These are phyloP conservation scores for Sarcophaga bullata DNA, from an alignment of 1,140 invertebrate genomes.

Conservation along the genomic window DNA sequence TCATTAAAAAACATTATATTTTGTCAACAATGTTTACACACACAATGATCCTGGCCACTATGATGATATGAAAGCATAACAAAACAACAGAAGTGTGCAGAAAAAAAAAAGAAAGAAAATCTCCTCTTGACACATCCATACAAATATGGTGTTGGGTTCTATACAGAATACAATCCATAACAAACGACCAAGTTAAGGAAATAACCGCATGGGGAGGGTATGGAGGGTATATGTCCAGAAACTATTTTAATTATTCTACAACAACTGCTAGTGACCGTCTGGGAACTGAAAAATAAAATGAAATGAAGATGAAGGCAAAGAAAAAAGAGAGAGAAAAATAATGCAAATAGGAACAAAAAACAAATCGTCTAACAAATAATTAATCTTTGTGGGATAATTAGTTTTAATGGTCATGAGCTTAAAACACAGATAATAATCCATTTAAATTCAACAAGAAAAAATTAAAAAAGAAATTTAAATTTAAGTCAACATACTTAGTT, in stretches of 20 bases:
- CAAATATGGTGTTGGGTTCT: too few relatives aligned
- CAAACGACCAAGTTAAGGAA: not conserved
- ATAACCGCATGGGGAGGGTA: too few relatives aligned
- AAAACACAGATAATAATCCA: not conserved
- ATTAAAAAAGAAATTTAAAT: too few relatives aligned
- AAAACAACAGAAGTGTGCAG: not conserved
- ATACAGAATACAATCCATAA: too few relatives aligned
- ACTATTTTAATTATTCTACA: slow-evolving; percentile 37
- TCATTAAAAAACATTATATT: slow-evolving; percentile 21
- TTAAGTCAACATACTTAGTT: too few relatives aligned
- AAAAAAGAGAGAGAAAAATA: not conserved
- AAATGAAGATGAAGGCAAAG: not conserved
- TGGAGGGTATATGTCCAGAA: not conserved
- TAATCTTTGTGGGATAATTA: slow-evolving; percentile 46
- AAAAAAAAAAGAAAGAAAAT: not conserved
- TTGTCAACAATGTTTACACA: slow-evolving; percentile 21
- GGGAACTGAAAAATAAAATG: slow-evolving; percentile 24
- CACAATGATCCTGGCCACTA: not conserved
- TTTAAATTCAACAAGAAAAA: too few relatives aligned
- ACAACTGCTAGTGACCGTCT: slow-evolving; percentile 41
- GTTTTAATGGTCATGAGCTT: slow-evolving; percentile 43
- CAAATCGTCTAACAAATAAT: slow-evolving; percentile 36
- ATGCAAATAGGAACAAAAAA: not conserved
- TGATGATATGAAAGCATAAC: not conserved
- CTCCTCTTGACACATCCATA: too few relatives aligned